Conservation (phyloP, 2,797 vertebrate species). For the Hyperoplus lanceolatus region DNA sequence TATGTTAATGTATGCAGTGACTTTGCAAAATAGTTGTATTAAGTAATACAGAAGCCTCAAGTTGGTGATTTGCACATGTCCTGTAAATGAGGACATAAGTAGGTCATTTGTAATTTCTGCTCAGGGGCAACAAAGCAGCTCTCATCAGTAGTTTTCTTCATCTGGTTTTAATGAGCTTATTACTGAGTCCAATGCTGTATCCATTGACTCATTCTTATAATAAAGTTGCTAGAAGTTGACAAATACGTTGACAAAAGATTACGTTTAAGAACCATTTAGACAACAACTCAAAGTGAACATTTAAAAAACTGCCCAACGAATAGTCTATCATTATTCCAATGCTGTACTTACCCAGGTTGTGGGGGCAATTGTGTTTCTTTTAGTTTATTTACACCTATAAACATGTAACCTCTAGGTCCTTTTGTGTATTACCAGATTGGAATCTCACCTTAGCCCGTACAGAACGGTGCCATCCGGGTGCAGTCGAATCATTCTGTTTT, state of each 20-base stretch:
- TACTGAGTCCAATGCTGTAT: conserved; percentile 44
- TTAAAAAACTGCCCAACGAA: no score
- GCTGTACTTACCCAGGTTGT: not conserved
- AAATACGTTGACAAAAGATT: not conserved
- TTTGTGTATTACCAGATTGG: conserved; percentile 33
- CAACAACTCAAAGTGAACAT: no score
- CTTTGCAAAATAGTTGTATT: conserved; percentile 7
- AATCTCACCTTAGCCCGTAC: conserved; percentile 94
- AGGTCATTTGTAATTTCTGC: conserved; percentile 50
- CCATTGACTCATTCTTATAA: conserved; percentile 47
- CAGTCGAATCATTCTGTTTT: conserved; percentile 98
- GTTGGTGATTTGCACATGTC: conserved; percentile 36
- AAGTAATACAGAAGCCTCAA: conserved; percentile 8
- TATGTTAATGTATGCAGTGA: conserved; percentile 9
- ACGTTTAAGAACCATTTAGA: no score
- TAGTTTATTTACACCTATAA: not conserved
- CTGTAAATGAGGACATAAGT: conserved; percentile 59
- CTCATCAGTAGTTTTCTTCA: conserved; percentile 64
- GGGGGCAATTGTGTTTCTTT: not conserved
- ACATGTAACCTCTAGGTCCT: not conserved
- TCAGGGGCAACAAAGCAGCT: conserved; percentile 50
- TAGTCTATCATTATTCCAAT: conserved; percentile 10
- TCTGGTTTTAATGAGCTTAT: conserved; percentile 66
- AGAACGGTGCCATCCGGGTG: conserved; percentile 97
- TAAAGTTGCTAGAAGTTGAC: conserved; percentile 4